Percentiles rank a stretch among this genome's conserved stretches.
phyloP scores from a whole-genome alignment of 1,140 invertebrate species.

The Rhynchophorus ferrugineus region DNA sequence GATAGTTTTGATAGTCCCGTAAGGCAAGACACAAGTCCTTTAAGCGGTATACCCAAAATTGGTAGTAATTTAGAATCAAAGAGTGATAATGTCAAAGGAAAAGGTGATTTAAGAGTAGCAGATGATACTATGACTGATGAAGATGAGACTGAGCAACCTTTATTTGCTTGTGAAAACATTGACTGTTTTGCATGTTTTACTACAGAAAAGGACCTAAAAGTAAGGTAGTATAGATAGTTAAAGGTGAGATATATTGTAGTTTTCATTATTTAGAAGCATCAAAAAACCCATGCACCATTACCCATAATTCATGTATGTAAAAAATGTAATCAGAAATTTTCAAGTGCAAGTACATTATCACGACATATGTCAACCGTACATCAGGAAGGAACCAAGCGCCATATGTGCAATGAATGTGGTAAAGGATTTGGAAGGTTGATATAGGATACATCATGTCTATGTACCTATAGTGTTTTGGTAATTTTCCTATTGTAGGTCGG shows the following conservation, averaged over 20 bases:
- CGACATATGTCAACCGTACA: slow-evolving; percentile 38
- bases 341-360: slow-evolving; percentile 42
- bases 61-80: not conserved
- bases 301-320: slow-evolving; percentile 35
- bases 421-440: slow-evolving; percentile 42
- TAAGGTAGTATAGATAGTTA: slow-evolving; percentile 6
- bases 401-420: slow-evolving; percentile 52
- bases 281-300: slow-evolving; percentile 3
- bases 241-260: too few relatives aligned
- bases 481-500: slow-evolving; percentile 18
- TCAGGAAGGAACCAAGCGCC: slow-evolving; percentile 45
- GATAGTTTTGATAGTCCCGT: too few relatives aligned
- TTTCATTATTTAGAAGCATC: slow-evolving; percentile 1
- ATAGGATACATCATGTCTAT: too few relatives aligned
- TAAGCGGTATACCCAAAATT: not conserved
- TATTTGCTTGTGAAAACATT: slow-evolving; percentile 15
- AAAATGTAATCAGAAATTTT: slow-evolving; percentile 43
- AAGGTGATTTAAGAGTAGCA: not conserved
- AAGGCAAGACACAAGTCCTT: not conserved
- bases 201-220: slow-evolving; percentile 11
- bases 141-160: slow-evolving; percentile 18
- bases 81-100: not conserved
- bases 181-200: slow-evolving; percentile 16
- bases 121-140: not conserved
- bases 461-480: not conserved